These are phyloP conservation scores for Magallana angulata DNA, from an alignment of 1,140 invertebrate species.

Conservation along the genomic window DNA sequence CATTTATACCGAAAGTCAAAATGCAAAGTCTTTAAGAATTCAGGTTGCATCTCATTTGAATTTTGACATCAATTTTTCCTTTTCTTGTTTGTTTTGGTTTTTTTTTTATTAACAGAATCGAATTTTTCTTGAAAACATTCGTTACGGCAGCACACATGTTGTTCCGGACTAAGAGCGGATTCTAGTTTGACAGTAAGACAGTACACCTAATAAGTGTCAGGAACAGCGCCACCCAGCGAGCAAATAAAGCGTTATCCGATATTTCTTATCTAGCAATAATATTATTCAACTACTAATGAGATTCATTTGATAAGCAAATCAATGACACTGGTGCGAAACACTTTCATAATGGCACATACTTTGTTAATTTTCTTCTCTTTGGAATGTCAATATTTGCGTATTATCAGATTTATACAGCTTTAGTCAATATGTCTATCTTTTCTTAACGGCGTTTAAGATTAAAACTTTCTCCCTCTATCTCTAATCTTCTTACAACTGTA, in stretches of 20 bases:
- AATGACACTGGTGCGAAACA: conserved; percentile 18
- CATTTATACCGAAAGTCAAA: too few relatives aligned
- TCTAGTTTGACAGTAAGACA: conserved; percentile 42
- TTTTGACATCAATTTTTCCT: too few relatives aligned
- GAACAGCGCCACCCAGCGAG: conserved; percentile 29
- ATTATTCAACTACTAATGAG: conserved; percentile 31
- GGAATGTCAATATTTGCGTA: conserved; percentile 36
- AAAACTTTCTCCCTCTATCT: neutral
- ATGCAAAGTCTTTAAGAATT: too few relatives aligned
- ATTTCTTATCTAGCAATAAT: conserved; percentile 31
- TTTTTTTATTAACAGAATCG: too few relatives aligned
- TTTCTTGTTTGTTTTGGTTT: too few relatives aligned
- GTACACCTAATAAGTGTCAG: conserved; percentile 52
- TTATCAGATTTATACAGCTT: conserved; percentile 36
- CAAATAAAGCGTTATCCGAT: conserved; percentile 18
- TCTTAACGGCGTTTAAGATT: conserved; percentile 36
- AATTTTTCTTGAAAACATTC: neutral
- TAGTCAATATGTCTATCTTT: conserved; percentile 36
- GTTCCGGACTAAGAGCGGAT: conserved; percentile 14
- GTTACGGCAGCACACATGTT: conserved; percentile 5
- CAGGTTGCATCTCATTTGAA: too few relatives aligned
- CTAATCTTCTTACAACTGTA: conserved; percentile 24
- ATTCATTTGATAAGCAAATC: conserved; percentile 23
- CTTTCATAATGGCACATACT: conserved; percentile 25
- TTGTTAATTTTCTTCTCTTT: conserved; percentile 34